A percentile compares a stretch with the other conserved stretches of the same genome.
phyloP scores from a whole-genome alignment of 2,113 vertebrate species.

The Spermophilus dauricus region DNA sequence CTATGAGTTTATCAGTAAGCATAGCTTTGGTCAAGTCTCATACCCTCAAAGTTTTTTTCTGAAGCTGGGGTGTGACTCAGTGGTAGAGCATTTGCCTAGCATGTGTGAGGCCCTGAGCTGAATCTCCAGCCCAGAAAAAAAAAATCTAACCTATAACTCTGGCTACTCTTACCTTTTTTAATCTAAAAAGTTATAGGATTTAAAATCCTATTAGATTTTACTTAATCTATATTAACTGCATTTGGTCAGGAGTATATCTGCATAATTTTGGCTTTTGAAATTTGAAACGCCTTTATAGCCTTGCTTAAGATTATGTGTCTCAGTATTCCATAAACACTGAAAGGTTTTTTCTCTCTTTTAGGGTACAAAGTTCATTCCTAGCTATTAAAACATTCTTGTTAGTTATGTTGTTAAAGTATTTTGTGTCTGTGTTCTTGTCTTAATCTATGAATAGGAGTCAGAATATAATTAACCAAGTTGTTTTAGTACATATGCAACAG shows the following conservation, averaged over 20 bases:
- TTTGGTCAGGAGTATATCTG: not conserved
- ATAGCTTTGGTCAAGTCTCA: not conserved
- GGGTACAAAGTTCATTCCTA: slow-evolving; percentile 7
- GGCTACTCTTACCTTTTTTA: not conserved
- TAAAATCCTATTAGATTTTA: not conserved
- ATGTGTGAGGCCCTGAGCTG: not conserved
- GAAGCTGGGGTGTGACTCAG: not conserved
- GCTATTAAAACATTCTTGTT: slow-evolving; percentile 27
- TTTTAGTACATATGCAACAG: not conserved
- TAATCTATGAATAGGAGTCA: not conserved
- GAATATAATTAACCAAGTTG: not conserved
- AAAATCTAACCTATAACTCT: not conserved
- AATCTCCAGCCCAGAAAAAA: not conserved
- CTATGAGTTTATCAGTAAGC: not conserved
- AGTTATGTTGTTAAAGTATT: slow-evolving; percentile 7
- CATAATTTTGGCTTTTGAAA: slow-evolving; percentile 39
- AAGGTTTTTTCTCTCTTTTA: not conserved
- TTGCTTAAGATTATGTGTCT: not conserved
- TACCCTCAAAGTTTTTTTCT: not conserved
- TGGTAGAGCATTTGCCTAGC: not conserved
- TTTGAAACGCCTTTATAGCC: not conserved
- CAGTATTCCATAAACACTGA: not conserved
- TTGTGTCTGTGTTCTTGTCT: not conserved
- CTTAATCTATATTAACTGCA: not conserved
- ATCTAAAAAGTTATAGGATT: slow-evolving; percentile 22